These are phyloP conservation scores for Drosophila arizonae DNA, from an alignment of 1,140 invertebrate species.

Conservation along the genomic window DNA sequence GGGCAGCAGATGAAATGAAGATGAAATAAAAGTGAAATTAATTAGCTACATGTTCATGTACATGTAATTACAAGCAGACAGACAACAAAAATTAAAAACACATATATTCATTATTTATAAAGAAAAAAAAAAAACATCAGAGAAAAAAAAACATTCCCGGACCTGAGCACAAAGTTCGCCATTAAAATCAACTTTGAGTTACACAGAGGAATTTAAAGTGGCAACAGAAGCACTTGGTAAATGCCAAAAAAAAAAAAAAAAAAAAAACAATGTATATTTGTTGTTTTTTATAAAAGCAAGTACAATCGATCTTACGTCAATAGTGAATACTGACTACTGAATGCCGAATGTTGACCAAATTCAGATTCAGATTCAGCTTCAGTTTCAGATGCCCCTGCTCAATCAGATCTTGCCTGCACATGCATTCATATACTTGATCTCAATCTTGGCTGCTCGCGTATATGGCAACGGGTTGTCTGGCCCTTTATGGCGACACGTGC, in stretches of 20 bases:
- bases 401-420: conserved; percentile 19
- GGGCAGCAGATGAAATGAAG: conserved; percentile 21
- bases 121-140: not conserved
- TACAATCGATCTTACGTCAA: conserved; percentile 69
- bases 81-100: conserved; percentile 65
- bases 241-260: conserved; percentile 18
- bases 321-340: conserved; percentile 30
- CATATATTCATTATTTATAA: conserved; percentile 51
- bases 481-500: conserved; percentile 27
- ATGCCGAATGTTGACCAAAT: conserved; percentile 24
- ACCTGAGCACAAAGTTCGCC: conserved; percentile 17
- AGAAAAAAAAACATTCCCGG: not conserved
- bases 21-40: conserved; percentile 68
- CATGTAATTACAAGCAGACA: conserved; percentile 74
- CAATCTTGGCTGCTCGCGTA: not conserved
- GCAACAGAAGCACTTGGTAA: conserved; percentile 48
- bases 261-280: conserved; percentile 30
- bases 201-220: conserved; percentile 73
- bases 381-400: conserved; percentile 4
- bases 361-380: not conserved
- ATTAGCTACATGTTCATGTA: conserved; percentile 66
- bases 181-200: conserved; percentile 54
- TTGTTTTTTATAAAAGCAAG: conserved; percentile 36
- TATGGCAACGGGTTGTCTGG: conserved; percentile 13
- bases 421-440: conserved; percentile 26